Conservation (phyloP, 2,797 vertebrate species). For the Meda fulgida region DNA sequence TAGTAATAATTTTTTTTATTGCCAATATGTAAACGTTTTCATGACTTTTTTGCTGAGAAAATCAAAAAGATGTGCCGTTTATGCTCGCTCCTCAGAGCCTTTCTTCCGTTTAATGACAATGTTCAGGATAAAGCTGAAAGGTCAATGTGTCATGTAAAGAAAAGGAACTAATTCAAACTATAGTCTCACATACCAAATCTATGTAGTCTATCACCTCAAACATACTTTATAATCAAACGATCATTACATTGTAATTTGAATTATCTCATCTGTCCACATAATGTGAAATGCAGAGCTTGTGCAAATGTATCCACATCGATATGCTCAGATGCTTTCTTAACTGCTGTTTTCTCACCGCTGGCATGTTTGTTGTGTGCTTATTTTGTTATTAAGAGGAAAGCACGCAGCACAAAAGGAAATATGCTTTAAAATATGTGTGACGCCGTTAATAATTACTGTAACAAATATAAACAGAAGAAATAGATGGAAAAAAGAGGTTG, state of each 20-base stretch:
- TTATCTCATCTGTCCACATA: too few species aligned
- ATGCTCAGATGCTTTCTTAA: too few species aligned
- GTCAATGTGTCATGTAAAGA: not conserved
- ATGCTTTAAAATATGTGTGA: not conserved
- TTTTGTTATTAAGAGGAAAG: too few species aligned
- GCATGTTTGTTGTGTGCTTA: too few species aligned
- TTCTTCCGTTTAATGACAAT: not conserved
- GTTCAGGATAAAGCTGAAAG: not conserved
- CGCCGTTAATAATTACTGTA: not conserved
- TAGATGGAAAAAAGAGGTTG: not conserved
- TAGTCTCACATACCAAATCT: not conserved
- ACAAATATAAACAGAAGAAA: not conserved
- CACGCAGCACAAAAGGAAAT: not conserved
- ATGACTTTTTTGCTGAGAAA: not conserved
- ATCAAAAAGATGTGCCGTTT: not conserved
- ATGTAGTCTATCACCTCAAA: not conserved
- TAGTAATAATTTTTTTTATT: not conserved
- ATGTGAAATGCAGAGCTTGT: too few species aligned
- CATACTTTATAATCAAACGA: not conserved
- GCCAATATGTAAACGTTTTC: not conserved
- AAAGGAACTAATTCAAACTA: not conserved
- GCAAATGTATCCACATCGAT: too few species aligned
- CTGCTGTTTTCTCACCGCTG: too few species aligned
- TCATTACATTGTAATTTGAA: too few species aligned
- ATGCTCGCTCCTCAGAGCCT: too few species aligned